Base-by-base conservation (phyloP, 2,113 vertebrate species). In the Lichenostomus cassidix region DNA sequence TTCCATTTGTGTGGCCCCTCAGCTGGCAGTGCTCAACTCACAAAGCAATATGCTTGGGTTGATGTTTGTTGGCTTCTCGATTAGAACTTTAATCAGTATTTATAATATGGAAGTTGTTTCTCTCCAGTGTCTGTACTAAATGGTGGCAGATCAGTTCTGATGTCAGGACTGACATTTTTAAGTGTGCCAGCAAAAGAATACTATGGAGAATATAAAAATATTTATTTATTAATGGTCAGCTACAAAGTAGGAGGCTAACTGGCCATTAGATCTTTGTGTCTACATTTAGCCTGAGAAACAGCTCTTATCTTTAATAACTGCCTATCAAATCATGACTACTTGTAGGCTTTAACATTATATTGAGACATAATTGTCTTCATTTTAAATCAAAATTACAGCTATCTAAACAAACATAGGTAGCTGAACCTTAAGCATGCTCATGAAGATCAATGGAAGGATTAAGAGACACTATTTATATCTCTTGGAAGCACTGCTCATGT, bases 361-460 rank as follows among this genome's bases (percentile, higher is more conserved):
- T 46, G 23, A 55, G 75, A 62, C 37, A 58, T 1, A 33, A 25
- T 44, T 84, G 28, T 67, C 91, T 56, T 65, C 37, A 84, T 95
- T 94, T 91, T 53, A 82, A 84, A 82, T 62, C 23, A 46, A 76
- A 83, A 88, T 46, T 5, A 8, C 68, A 83, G 55, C 55, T 90
- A 92, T 94, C 17, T 76, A 42, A 89, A 85, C 77, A 87, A 92
- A 94, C 58, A 91, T 37, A 95, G 65, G 65, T 87, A 87, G 53
- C 62, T 89, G 93, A 96, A 95, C 84, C 91, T 92, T 92, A 87
- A 91, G 87, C 56, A 84, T 93, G 87, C 64, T 82, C 93, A 53
- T 14, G 84, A 92, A 96, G 95, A 94, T 82, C 91, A 94, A 95
- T 97, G 91, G 89, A 82, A 92, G 96, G 94, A 95, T 96, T 96